Evolutionary conservation across 2,113 vertebrate species (phyloP), one percentile per base, ranked within the genome.

Genomic region (Microtus richardsoni): DNA sequence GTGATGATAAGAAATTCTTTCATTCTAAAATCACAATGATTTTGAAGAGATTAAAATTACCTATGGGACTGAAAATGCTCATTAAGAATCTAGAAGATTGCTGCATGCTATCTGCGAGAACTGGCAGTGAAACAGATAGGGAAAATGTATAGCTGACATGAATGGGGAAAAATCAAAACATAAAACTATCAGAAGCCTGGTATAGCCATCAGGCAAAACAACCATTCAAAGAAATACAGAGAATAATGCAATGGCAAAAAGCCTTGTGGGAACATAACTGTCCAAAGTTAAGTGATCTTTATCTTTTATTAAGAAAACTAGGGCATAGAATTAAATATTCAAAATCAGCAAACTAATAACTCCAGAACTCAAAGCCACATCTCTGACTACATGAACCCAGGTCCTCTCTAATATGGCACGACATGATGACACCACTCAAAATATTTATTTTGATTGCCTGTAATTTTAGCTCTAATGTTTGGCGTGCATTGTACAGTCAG

Each of bases 401-500:
- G 13, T 9, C 58, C 14, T 92, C 73, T 78, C 54, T 21, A 80
- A 47, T 68, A 88, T 1, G 36, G 1, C 44, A 58, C 39, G 28
- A 88, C 26, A 58, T 64, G 82, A 26, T 36, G 30, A 39, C 30
- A 62, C 62, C 7, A 79, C 39, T 3, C 77, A 68, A 87, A 87
- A 77, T 86, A 83, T 24, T 94, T 89, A 79, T 8, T 58, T 24
- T 94, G 87, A 79, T 8, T 58, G 90, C 75, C 68, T 89, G n/a
- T 62, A 77, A 17, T 66, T 70, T 74, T n/a, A 93, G 49, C 22
- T 83, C n/a, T 73, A 70, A 49, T 47, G 16, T 96, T 84, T 58
- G 70, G 66, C 10, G 33, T 73, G 4, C 21, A 87, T 19, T 86
- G 2, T 49, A 5, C 9, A 88, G 70, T 44, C 5, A 54, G 66